Evolutionary conservation across 2,113 vertebrate genomes (phyloP), one percentile per base, ranked within the genome.

Genomic region (Protomyctophum bolini): DNA sequence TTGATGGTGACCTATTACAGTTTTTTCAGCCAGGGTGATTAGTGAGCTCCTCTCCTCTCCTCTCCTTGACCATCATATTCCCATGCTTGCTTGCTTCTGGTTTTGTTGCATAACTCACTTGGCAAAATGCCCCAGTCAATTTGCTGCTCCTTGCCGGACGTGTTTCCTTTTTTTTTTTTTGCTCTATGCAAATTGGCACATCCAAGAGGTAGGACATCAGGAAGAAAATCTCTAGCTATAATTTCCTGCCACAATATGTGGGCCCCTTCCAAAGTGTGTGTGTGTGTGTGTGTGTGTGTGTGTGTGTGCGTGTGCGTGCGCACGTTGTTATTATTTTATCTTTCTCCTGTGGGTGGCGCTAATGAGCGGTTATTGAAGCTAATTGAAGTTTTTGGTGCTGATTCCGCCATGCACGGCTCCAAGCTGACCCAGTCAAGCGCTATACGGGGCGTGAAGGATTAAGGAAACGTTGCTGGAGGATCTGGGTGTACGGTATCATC

Each of bases 321-420:
- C 2, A 2, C 21, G 21, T 21, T 21, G 21, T 21, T 21, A 21
- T 21, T 21, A 21, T 21, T 75, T 83, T 70, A 63, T 77, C 62
- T 28, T 29, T 70, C 63, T 85, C 73, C 85, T 74, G 47, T 81
- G 83, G 75, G 86, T 86, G 75, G 86, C 84, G 76, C 74, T 81
- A 84, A 73, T 76, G 66, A 83, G 79, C 70, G 81, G 81, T 83
- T 85, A 87, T 82, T 69, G 73, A 85, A 80, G 54, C 79, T 88
- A 88, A 89, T 90, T 86, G 82, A 89, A 80, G 84, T 85, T 89
- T 52, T 83, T 75, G 79, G 83, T 72, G 59, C 80, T 88, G 86
- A 87, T 81, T 78, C 75, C 85, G 84, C 83, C 78, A 21, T 21
- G 21, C 21, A 72, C 78, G 82, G 77, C 60, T 71, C 66, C 70